phyloP scores from a whole-genome alignment of 53 echinoderm and acorn worm species.

The Echinarachnius parma region DNA sequence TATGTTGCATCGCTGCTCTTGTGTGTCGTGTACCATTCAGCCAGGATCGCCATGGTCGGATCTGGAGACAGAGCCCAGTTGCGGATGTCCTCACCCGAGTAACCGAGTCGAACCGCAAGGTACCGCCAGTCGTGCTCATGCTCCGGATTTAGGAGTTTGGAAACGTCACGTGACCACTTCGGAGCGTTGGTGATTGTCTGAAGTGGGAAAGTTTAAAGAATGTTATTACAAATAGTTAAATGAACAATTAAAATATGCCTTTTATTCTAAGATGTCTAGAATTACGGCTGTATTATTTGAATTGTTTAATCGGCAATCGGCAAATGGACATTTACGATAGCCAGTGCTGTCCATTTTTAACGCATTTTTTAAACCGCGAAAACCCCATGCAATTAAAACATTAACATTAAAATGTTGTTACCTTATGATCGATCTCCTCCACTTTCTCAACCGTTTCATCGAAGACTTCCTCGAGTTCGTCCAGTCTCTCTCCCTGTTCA shows the following conservation, averaged over 20 bases:
- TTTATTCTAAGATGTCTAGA: no score
- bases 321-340: no score
- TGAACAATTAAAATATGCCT: no score
- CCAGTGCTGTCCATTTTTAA: no score
- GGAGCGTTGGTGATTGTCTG: slow-evolving; percentile 94
- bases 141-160: slow-evolving; percentile 88
- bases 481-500: slow-evolving; percentile 80
- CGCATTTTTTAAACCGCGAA: no score
- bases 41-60: slow-evolving; percentile 87
- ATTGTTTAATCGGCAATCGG: no score
- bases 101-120: slow-evolving; percentile 90
- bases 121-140: slow-evolving; percentile 88
- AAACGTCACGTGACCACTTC: slow-evolving; percentile 86
- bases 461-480: slow-evolving; percentile 72
- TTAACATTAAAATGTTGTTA: no score
- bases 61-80: slow-evolving; percentile 96
- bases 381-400: no score
- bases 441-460: slow-evolving; percentile 81
- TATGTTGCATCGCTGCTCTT: slow-evolving; percentile 95
- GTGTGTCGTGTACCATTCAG: slow-evolving; percentile 94
- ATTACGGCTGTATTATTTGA: no score
- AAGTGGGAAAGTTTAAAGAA: neutral
- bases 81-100: slow-evolving; percentile 81
- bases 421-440: slow-evolving; percentile 94
- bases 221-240: no score